Evolutionary conservation across 2,888 invertebrate genomes (phyloP).

Genomic region (Hedya salicella): DNA sequence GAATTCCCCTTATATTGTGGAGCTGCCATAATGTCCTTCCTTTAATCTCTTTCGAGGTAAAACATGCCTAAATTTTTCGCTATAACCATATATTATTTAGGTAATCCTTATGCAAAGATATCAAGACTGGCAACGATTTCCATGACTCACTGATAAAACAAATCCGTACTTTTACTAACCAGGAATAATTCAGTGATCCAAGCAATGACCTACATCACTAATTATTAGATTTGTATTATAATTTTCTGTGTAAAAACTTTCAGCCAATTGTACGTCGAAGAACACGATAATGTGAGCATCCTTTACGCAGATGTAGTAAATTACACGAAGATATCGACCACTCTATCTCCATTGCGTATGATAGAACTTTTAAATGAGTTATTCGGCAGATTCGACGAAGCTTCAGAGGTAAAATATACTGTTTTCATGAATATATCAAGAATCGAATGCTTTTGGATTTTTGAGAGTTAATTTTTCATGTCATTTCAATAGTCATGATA

Average conservation of each 20-base stretch:
- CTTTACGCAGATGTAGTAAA: slow-evolving; percentile 97
- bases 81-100: not conserved
- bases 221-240: not conserved
- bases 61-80: not conserved
- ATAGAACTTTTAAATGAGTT: slow-evolving; percentile 95
- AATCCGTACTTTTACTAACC: not conserved
- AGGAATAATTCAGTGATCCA: not conserved
- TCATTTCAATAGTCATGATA: too few species aligned
- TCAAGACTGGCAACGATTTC: not conserved
- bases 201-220: slow-evolving; percentile 10
- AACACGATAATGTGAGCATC: slow-evolving; percentile 94
- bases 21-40: not conserved
- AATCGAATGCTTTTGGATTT: too few species aligned
- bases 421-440: too few species aligned
- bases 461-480: too few species aligned
- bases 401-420: slow-evolving; percentile 90
- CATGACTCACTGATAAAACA: slow-evolving; percentile 1
- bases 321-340: slow-evolving; percentile 94
- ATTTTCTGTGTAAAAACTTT: slow-evolving; percentile 58
- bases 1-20: not conserved
- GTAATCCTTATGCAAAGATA: not conserved
- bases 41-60: slow-evolving; percentile 7
- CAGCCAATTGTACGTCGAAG: slow-evolving; percentile 94
- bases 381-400: slow-evolving; percentile 96
- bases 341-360: slow-evolving; percentile 91